These are phyloP conservation scores for Diplogasteroides magnus DNA, from an alignment of 1,140 invertebrate species.

Conservation along the genomic window DNA sequence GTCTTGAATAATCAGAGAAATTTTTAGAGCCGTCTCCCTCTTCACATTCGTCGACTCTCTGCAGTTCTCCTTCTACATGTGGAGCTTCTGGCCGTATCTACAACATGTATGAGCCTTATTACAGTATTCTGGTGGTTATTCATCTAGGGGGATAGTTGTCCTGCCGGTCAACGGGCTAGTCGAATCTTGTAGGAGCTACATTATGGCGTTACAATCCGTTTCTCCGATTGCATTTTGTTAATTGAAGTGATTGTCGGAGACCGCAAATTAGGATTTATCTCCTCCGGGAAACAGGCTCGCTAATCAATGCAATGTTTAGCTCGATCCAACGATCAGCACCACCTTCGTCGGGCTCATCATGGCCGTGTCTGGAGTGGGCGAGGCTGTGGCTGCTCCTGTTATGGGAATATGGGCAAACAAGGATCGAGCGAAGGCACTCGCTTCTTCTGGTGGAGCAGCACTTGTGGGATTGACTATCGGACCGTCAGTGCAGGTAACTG, in stretches of 20 bases:
- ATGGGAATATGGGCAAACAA: slow-evolving; percentile 2
- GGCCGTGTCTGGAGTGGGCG: slow-evolving; percentile 36
- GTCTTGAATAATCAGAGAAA: too few species aligned
- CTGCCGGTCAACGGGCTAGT: too few species aligned
- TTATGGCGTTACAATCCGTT: not conserved
- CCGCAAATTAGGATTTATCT: too few species aligned
- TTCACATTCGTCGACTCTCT: slow-evolving; percentile 39
- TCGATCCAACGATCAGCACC: slow-evolving; percentile 34
- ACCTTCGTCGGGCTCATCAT: slow-evolving; percentile 41
- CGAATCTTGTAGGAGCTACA: not conserved
- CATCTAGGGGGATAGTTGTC: too few species aligned
- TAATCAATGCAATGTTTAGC: slow-evolving; percentile 27
- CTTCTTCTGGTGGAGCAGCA: slow-evolving; percentile 35
- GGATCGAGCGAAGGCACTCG: slow-evolving; percentile 39
- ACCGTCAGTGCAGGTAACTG: slow-evolving; percentile 36
- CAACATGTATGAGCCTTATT: slow-evolving; percentile 34
- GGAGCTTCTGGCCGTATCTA: slow-evolving; percentile 41
- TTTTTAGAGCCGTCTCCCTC: slow-evolving; percentile 23
- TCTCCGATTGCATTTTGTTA: too few species aligned
- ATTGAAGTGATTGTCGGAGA: too few species aligned
- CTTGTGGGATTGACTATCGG: slow-evolving; percentile 36
- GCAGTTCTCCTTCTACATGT: slow-evolving; percentile 43
- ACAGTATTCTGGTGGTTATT: too few species aligned
- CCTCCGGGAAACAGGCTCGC: not conserved
- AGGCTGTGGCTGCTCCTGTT: slow-evolving; percentile 38